Base-by-base conservation (phyloP, 2,797 vertebrate species). In the Lepilemur ruficaudatus region DNA sequence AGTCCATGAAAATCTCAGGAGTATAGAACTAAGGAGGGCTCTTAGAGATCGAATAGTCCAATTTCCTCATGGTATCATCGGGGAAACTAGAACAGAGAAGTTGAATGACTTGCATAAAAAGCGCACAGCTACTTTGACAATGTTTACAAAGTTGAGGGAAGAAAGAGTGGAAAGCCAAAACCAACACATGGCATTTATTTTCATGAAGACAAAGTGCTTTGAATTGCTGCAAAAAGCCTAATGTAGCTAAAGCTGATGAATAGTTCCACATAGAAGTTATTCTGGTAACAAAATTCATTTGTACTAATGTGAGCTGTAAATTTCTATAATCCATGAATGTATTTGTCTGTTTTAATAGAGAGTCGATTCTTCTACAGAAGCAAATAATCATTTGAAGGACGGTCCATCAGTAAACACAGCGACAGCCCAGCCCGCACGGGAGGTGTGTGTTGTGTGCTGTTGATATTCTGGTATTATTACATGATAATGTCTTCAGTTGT, bases 341-440 rank as follows among this genome's bases (percentile, higher is more conserved):
- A 65, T 96, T 92, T 91, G 22, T 98, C 88, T 28, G 0, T 98
- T 97, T 97, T 92, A 50, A 96, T 97, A 99, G 98, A 98, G 98
- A 98, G 97, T 98, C 69, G 97, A 63, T 55, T 98, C 98, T 91
- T 98, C 98, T 91, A 93, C 97, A 96, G 98, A 96, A 96, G 94
- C 92, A 87, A 98, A 88, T 72, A n/a, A 52, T 83, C 80, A 10
- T 79, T 61, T 86, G 81, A 94, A 97, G 86, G 84, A 96, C 86
- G 52, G 14, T 41, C 98, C 95, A 0, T 73, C 97, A 69, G 95
- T 65, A 70, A 98, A 95, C 52, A 84, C 57, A 30, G 97, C 95
- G 25, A 94, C 96, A 70, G 96, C 98, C 81, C 97, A 97, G 95
- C 94, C 96, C 85, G 97, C 95, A n/a, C 96, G 98, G 87, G 98